Evolutionary conservation across 2,888 invertebrate species (phyloP).

Genomic region (Melanostoma scalare): DNA sequence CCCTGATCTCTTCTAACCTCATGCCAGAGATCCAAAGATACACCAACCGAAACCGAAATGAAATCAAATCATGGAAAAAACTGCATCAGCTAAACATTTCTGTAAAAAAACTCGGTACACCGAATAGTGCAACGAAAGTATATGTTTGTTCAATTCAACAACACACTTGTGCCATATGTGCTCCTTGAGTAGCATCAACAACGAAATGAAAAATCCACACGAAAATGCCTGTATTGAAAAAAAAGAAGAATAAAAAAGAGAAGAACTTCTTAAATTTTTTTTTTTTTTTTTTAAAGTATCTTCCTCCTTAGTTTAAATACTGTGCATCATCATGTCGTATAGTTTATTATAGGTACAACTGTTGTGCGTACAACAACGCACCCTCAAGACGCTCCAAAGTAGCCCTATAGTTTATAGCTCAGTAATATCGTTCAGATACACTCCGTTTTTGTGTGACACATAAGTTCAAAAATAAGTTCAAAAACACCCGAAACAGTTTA

Average conservation of each 20-base stretch:
- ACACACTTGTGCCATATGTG: constrained; percentile 80
- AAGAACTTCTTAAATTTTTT: constrained; percentile 13
- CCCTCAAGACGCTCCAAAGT: constrained; percentile 51
- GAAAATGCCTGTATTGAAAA: constrained; percentile 64
- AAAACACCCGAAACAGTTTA: constrained; percentile 70
- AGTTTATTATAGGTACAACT: constrained; percentile 79
- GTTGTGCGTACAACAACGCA: constrained; percentile 79
- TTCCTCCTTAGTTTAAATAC: constrained; percentile 79
- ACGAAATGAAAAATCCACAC: constrained; percentile 63
- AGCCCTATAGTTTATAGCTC: constrained; percentile 35
- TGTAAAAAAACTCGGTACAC: constrained; percentile 44
- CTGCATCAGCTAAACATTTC: constrained; percentile 36
- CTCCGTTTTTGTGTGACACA: constrained; percentile 57
- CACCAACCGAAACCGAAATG: constrained; percentile 11
- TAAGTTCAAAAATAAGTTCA: constrained; percentile 70
- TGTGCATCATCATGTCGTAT: constrained; percentile 77
- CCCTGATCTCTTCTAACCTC: constrained; percentile 68
- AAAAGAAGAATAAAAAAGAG: not conserved
- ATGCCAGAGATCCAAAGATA: constrained; percentile 62
- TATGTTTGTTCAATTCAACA: constrained; percentile 73
- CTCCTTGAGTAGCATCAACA: constrained; percentile 62
- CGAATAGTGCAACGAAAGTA: constrained; percentile 55
- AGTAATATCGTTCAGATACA: constrained; percentile 40
- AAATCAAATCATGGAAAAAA: constrained; percentile 11
- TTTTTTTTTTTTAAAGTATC: constrained; percentile 54